These are phyloP conservation scores for Lordiphosa fenestrarum DNA, from an alignment of 2,888 invertebrate genomes.

Conservation along the genomic window DNA sequence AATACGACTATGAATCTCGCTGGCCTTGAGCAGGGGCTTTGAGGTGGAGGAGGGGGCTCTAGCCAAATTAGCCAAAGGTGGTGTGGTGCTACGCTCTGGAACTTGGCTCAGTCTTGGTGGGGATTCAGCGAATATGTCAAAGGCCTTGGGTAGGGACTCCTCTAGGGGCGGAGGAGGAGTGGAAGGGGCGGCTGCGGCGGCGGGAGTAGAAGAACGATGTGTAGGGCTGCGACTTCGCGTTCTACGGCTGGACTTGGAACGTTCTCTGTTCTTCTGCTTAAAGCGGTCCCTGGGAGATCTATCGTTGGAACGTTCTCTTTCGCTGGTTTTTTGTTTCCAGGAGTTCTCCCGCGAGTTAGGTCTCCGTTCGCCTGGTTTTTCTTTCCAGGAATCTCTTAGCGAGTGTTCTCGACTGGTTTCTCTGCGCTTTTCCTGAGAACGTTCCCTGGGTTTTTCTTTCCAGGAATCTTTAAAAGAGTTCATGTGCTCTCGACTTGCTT, in stretches of 20 bases:
- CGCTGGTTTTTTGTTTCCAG: not conserved
- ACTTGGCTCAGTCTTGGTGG: slow-evolving; percentile 54
- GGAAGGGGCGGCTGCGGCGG: not conserved
- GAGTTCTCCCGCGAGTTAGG: not conserved
- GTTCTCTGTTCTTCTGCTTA: not conserved
- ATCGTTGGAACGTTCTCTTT: too few relatives aligned
- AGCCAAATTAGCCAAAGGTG: slow-evolving; percentile 38
- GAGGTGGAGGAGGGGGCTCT: not conserved
- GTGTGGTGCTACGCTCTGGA: slow-evolving; percentile 55
- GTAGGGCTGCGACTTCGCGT: slow-evolving; percentile 34
- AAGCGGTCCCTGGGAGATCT: too few relatives aligned
- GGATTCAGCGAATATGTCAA: slow-evolving; percentile 75
- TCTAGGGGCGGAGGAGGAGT: slow-evolving; percentile 1
- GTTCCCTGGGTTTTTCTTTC: slow-evolving; percentile 8
- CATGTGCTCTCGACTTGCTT: too few relatives aligned
- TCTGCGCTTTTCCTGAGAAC: not conserved
- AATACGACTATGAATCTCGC: slow-evolving; percentile 74
- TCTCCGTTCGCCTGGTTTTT: too few relatives aligned
- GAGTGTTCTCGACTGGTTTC: not conserved
- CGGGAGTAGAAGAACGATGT: slow-evolving; percentile 27
- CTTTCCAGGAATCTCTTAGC: not conserved
- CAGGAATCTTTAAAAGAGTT: not conserved
- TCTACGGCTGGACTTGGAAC: not conserved
- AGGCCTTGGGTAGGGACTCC: slow-evolving; percentile 20
- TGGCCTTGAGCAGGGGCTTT: slow-evolving; percentile 37